Percentiles rank a stretch among this genome's conserved stretches.
Conservation (phyloP, 2,797 vertebrate species). For the Eulemur coronatus region DNA sequence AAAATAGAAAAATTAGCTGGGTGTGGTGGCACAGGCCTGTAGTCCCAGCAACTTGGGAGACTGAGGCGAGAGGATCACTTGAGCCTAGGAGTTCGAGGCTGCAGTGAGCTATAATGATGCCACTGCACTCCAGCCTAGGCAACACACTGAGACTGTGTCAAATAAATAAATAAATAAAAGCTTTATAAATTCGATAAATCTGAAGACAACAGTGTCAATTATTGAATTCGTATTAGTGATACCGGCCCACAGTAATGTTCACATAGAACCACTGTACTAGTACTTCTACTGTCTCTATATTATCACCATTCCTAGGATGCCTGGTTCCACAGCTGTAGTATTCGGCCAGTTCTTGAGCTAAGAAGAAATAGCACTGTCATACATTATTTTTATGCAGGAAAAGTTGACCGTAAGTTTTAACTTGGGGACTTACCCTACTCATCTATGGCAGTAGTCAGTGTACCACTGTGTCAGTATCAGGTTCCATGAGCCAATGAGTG, state of each 20-base stretch:
- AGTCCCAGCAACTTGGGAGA: neutral
- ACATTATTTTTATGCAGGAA: fast-evolving
- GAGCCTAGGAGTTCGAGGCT: neutral
- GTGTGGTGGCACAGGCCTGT: neutral
- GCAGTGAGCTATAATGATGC: neutral
- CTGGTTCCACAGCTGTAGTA: fast-evolving
- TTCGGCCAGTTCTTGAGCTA: fast-evolving
- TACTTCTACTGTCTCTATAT: fast-evolving
- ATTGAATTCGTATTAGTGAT: fast-evolving
- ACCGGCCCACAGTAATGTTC: fast-evolving
- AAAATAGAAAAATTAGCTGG: neutral
- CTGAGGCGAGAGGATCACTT: neutral
- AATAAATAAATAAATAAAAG: neutral
- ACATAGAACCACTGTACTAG: neutral
- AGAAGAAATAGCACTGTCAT: neutral
- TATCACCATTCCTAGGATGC: neutral
- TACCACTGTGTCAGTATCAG: neutral
- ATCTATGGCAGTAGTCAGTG: fast-evolving
- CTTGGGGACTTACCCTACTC: neutral
- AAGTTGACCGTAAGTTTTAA: fast-evolving
- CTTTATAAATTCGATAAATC: neutral
- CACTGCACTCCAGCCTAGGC: neutral
- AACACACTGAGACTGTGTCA: neutral
- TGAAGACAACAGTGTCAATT: too few species aligned
- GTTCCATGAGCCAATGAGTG: fast-evolving